These are phyloP conservation scores for Hyperoplus immaculatus DNA, from an alignment of 2,797 vertebrate genomes.

Conservation along the genomic window DNA sequence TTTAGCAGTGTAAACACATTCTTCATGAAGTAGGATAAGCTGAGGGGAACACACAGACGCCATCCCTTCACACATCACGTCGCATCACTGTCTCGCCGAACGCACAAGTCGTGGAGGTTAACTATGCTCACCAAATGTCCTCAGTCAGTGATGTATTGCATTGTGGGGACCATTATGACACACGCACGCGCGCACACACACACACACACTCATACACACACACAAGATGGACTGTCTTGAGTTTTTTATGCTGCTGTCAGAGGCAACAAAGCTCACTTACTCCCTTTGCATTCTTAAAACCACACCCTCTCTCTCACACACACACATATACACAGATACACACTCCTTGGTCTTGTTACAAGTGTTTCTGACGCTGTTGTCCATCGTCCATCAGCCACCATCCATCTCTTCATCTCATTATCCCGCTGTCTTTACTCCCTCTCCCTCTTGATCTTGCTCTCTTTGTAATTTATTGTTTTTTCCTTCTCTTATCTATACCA, in stretches of 20 bases:
- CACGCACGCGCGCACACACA: background rate
- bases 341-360: constrained; percentile 42
- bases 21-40: constrained; percentile 50
- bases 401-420: constrained; percentile 48
- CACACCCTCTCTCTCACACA: background rate
- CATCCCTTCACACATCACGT: constrained; percentile 17
- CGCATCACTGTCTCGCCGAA: constrained; percentile 26
- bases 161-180: constrained; percentile 1
- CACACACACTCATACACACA: constrained; percentile 10
- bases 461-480: constrained; percentile 37
- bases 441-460: constrained; percentile 28
- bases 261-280: constrained; percentile 13
- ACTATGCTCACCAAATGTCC: constrained; percentile 32
- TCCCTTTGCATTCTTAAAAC: background rate
- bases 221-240: background rate
- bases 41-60: constrained; percentile 6
- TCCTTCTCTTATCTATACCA: background rate
- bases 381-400: constrained; percentile 40
- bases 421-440: background rate
- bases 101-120: constrained; percentile 38
- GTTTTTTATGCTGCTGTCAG: constrained; percentile 28
- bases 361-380: constrained; percentile 19
- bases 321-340: constrained; percentile 2
- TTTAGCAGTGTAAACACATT: constrained; percentile 57
- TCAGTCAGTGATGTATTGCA: constrained; percentile 6